Evolutionary conservation across 2,113 vertebrate species (phyloP).

Genomic region (Phrynocephalus versicolor): DNA sequence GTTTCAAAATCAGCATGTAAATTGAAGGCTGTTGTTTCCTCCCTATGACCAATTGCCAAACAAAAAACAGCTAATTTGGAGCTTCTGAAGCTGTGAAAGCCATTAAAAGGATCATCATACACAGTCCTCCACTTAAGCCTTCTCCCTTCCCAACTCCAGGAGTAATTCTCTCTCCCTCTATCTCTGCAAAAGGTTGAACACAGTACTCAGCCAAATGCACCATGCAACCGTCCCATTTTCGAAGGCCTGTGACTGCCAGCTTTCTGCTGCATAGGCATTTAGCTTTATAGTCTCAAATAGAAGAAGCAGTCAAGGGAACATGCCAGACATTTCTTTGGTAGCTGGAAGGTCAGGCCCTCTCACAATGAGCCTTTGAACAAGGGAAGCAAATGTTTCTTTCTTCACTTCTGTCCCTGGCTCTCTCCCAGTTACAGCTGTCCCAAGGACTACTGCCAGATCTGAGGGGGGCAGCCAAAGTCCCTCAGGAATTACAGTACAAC

Average conservation of each 20-base stretch:
- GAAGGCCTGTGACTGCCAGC: background rate
- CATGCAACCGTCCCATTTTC: background rate
- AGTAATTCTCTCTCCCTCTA: no score
- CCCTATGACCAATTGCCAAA: no score
- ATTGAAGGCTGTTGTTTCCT: no score
- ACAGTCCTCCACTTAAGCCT: no score
- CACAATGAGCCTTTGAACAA: slow-evolving; percentile 7
- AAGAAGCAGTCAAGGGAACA: background rate
- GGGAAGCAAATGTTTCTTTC: background rate
- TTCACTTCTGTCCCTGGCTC: background rate
- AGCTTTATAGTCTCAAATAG: background rate
- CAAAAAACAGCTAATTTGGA: no score
- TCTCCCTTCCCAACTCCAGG: no score
- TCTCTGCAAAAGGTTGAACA: background rate
- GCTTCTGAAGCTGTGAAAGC: no score
- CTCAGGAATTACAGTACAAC: no score
- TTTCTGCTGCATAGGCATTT: background rate
- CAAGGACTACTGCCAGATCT: no score
- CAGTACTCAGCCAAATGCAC: background rate
- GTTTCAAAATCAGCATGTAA: no score
- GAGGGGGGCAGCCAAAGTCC: no score
- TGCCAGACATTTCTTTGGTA: background rate
- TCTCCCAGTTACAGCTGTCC: background rate
- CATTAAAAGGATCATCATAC: no score
- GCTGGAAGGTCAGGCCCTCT: background rate